phyloP scores from a whole-genome alignment of 2,797 vertebrate genomes.

The Lindbergichthys nudifrons region DNA sequence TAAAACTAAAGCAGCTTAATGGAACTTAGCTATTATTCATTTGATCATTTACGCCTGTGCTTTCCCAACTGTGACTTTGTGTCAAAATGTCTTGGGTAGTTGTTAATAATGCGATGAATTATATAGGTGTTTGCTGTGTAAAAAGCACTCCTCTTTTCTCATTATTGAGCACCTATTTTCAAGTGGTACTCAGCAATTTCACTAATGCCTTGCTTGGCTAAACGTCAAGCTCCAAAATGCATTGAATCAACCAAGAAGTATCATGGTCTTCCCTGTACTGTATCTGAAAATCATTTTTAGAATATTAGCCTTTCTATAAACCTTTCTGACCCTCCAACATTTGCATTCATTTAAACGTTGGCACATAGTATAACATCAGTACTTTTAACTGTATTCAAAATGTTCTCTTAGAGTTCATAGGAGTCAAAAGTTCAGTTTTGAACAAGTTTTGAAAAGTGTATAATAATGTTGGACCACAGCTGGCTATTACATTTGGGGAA shows the following conservation, averaged over 20 bases:
- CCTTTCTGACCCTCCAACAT: neutral
- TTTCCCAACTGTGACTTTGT: neutral
- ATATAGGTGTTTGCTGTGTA: neutral
- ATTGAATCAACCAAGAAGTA: conserved; percentile 13
- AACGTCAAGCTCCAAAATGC: neutral
- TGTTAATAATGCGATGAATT: neutral
- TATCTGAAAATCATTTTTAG: neutral
- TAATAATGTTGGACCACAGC: neutral
- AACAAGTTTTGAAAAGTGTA: neutral
- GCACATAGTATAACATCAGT: neutral
- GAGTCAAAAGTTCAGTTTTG: neutral
- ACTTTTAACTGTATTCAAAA: neutral
- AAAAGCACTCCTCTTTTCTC: neutral
- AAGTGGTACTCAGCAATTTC: conserved; percentile 9
- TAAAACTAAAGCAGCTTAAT: conserved; percentile 1
- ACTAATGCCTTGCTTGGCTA: conserved; percentile 19
- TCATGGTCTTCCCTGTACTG: neutral
- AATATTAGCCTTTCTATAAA: neutral
- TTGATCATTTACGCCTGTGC: neutral
- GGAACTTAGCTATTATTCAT: neutral
- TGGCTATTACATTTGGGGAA: neutral
- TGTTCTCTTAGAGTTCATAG: neutral
- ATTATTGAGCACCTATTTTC: neutral
- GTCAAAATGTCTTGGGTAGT: neutral
- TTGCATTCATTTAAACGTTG: conserved; percentile 7